Evolutionary conservation across 2,797 vertebrate genomes (phyloP).

Genomic region (Gymnoscopelus braueri): DNA sequence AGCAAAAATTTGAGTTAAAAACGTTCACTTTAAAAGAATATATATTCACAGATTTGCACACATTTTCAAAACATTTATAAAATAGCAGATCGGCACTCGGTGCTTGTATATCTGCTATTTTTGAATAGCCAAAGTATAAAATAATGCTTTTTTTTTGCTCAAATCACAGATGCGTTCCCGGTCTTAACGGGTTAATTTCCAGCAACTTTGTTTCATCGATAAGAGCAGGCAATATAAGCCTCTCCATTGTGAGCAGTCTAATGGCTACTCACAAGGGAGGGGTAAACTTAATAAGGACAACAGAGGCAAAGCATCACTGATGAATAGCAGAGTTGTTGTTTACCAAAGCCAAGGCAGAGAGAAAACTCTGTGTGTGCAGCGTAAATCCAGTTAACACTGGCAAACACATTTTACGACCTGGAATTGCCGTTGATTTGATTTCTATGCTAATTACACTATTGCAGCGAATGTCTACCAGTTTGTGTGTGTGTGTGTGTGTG

Average conservation of each 20-base stretch:
- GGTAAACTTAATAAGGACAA: slow-evolving; percentile 73
- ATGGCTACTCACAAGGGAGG: slow-evolving; percentile 58
- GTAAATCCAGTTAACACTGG: slow-evolving; percentile 70
- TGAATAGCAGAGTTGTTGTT: slow-evolving; percentile 70
- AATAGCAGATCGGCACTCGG: no score
- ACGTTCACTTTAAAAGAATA: no score
- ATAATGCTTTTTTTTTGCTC: no score
- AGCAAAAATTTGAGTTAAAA: no score
- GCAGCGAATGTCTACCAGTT: not conserved
- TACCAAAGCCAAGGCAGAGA: slow-evolving; percentile 52
- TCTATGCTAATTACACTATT: slow-evolving; percentile 74
- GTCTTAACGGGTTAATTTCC: slow-evolving; percentile 18
- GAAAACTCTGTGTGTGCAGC: slow-evolving; percentile 41
- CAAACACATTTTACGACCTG: slow-evolving; percentile 66
- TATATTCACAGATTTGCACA: no score
- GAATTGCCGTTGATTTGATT: slow-evolving; percentile 64
- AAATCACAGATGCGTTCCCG: no score
- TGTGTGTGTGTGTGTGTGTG: slow-evolving; percentile 1
- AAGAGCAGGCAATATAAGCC: slow-evolving; percentile 60
- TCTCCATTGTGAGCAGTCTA: slow-evolving; percentile 66
- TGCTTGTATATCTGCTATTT: no score
- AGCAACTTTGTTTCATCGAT: slow-evolving; percentile 65
- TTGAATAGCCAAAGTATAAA: no score
- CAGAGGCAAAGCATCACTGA: slow-evolving; percentile 61
- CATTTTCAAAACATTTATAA: no score